Percentiles rank a stretch among this genome's conserved stretches.
Conservation (phyloP, 2,888 invertebrate genomes). For the Melipona bicolor region DNA sequence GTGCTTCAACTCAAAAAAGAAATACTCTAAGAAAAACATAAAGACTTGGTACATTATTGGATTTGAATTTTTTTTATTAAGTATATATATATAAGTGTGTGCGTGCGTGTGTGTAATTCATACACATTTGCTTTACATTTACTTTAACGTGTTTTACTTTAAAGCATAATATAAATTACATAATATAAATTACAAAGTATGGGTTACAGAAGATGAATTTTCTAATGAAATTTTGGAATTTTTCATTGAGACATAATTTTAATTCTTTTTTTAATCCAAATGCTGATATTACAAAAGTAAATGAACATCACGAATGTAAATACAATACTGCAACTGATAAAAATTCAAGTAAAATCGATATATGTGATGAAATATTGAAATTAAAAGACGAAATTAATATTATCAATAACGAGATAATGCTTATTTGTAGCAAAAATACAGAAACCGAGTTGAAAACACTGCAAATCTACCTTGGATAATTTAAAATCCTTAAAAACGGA, state of each 20-base stretch:
- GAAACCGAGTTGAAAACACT: slow-evolving; percentile 32
- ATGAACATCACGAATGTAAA: too few species aligned
- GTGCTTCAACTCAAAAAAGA: slow-evolving; percentile 46
- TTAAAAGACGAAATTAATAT: slow-evolving; percentile 54
- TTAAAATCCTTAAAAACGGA: slow-evolving; percentile 48
- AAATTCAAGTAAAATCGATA: neutral
- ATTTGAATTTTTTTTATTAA: neutral
- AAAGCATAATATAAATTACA: slow-evolving; percentile 71
- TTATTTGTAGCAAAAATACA: slow-evolving; percentile 18
- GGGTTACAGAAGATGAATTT: too few species aligned
- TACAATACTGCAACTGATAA: too few species aligned
- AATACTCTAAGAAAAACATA: slow-evolving; percentile 58
- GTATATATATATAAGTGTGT: neutral
- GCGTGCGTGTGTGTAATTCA: neutral
- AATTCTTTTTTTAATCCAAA: too few species aligned
- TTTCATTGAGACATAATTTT: too few species aligned
- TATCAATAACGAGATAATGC: slow-evolving; percentile 46
- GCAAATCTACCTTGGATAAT: slow-evolving; percentile 32
- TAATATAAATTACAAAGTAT: too few species aligned
- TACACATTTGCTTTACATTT: neutral
- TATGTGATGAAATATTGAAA: slow-evolving; percentile 12
- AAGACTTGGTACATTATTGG: slow-evolving; percentile 66
- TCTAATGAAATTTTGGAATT: too few species aligned
- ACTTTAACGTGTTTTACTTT: slow-evolving; percentile 20
- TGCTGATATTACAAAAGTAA: too few species aligned